These are phyloP conservation scores for Trichopria drosophilae DNA, from an alignment of 2,888 invertebrate species.

Conservation along the genomic window DNA sequence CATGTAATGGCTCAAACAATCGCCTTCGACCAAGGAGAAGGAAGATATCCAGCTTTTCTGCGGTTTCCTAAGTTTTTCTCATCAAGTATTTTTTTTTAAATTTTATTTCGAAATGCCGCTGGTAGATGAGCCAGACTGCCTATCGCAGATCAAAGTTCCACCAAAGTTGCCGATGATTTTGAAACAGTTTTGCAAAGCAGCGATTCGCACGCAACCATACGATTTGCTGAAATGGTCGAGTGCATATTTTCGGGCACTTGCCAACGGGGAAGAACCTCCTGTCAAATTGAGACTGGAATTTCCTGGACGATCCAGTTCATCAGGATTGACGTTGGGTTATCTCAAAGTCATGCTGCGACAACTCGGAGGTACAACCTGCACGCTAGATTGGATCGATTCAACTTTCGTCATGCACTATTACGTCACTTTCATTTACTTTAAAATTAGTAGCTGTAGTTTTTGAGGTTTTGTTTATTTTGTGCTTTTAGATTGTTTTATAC, in stretches of 20 bases:
- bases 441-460: too few species aligned
- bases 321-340: conserved; percentile 79
- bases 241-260: conserved; percentile 78
- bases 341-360: conserved; percentile 77
- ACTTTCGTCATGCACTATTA: too few species aligned
- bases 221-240: conserved; percentile 84
- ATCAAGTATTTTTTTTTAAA: too few species aligned
- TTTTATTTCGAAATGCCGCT: neutral
- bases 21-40: too few species aligned
- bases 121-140: conserved; percentile 12
- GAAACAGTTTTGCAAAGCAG: conserved; percentile 87
- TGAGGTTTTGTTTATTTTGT: too few species aligned
- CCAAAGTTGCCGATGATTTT: conserved; percentile 80
- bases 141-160: conserved; percentile 75
- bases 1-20: too few species aligned
- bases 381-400: neutral
- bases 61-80: too few species aligned
- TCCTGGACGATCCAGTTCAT: conserved; percentile 69
- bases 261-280: conserved; percentile 77
- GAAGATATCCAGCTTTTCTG: too few species aligned
- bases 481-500: too few species aligned
- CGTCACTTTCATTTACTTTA: too few species aligned
- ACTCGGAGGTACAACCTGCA: conserved; percentile 60
- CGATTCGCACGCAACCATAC: conserved; percentile 85
- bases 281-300: conserved; percentile 78